Base-by-base conservation (phyloP, 1,140 invertebrate genomes). In the Sitophilus oryzae region DNA sequence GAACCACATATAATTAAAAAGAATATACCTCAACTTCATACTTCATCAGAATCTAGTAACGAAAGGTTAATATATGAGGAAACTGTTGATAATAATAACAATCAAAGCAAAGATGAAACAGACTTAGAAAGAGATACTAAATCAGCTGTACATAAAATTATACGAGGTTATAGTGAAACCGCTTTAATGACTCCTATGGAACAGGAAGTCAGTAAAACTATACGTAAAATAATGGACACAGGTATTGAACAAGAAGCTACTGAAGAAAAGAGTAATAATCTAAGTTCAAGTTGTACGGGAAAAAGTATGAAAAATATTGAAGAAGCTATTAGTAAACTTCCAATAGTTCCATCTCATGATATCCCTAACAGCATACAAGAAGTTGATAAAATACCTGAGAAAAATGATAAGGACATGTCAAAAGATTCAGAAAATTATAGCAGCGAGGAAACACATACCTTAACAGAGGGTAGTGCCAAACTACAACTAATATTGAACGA, bases 1-100 rank as follows among this genome's bases (percentile, higher is more conserved):
- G 58, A 59, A 51, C 58, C 44, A 6, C 4, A 14, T 1, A 15
- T 53, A 9, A 16, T 50, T 45, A 57, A 47, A 51, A 56, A 51
- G 15, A 40, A 4, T 5, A 34, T 45, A 18, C 15, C 47, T 14
- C 19, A 18, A 56, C 18, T 52, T 20, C 23, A 19, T n/a, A n/a
- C n/a, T n/a, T n/a, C n/a, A n/a, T n/a, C n/a, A 20, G 46, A 49
- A 15, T 19, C 54, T n/a, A 42, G 23, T 42, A 8, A 23, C n/a
- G 48, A 40, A 23, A 1, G 8, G 9, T 16, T 34, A 3, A 34
- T 10, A n/a, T 4, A 15, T 10, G 30, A 25, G 18, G 30, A 43
- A n/a, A 0, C 11, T n/a, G 41, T n/a, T 35, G 48, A 52, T 34
- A 19, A 41, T 35, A 58, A 58, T 52, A 57, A 57, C 34, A 52